Percentiles rank a stretch among this genome's conserved stretches.
Evolutionary conservation across 2,888 invertebrate species (phyloP).

Genomic region (Mantis religiosa): DNA sequence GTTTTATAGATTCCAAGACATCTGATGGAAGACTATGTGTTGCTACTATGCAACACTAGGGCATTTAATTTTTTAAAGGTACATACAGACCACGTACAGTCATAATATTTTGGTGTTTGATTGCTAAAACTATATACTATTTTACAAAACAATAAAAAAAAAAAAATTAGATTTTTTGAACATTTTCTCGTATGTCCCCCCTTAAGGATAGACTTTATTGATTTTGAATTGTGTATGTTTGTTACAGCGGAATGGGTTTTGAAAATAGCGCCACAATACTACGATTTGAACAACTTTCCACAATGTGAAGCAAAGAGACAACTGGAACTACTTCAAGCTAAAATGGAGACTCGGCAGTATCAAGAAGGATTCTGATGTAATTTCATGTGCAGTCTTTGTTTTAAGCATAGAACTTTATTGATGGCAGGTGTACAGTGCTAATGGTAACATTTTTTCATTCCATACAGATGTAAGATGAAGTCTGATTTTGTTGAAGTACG

Average conservation of each 20-base stretch:
- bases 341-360: conserved; percentile 81
- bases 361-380: conserved; percentile 76
- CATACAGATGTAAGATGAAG: neutral
- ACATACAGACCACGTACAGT: too few relatives aligned
- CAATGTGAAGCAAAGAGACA: conserved; percentile 94
- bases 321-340: conserved; percentile 78
- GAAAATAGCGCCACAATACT: conserved; percentile 95
- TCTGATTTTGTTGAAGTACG: neutral
- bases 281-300: conserved; percentile 96
- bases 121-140: too few relatives aligned
- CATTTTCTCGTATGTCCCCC: too few relatives aligned
- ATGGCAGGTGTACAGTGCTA: neutral
- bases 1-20: too few relatives aligned
- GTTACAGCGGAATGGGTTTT: conserved; percentile 85
- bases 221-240: neutral
- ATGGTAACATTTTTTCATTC: neutral
- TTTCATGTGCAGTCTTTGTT: neutral
- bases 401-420: neutral
- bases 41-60: too few relatives aligned
- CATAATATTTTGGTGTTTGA: too few relatives aligned
- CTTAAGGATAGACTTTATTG: too few relatives aligned
- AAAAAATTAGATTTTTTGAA: too few relatives aligned
- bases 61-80: too few relatives aligned
- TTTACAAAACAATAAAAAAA: too few relatives aligned
- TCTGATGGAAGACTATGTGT: too few relatives aligned